A percentile compares a stretch with the other conserved stretches of the same genome.
phyloP scores from a whole-genome alignment of 2,113 vertebrate genomes.

The Meleagris gallopavo region DNA sequence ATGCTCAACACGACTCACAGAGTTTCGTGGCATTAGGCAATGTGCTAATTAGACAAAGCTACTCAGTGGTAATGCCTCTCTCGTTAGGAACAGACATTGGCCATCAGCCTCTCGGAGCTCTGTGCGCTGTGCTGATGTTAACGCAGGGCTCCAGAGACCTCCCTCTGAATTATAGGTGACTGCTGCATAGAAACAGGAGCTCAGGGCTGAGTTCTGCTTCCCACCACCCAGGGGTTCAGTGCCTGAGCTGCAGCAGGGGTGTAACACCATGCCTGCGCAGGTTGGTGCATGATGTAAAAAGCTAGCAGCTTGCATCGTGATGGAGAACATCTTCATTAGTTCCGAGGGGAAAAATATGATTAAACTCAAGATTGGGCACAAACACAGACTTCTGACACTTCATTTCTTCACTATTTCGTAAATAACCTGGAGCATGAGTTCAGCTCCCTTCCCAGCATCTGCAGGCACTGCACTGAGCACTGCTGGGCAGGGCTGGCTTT shows the following conservation, averaged over 20 bases:
- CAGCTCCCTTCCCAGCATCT: background rate
- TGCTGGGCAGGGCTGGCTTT: background rate
- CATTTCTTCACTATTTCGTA: too few species aligned
- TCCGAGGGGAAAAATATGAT: background rate
- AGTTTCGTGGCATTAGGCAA: background rate
- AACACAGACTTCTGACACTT: background rate
- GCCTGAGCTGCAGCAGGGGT: too few species aligned
- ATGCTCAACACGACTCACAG: fast-evolving
- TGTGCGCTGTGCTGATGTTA: background rate
- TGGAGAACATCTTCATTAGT: background rate
- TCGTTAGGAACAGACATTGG: background rate
- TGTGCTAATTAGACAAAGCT: background rate
- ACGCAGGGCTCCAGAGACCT: background rate
- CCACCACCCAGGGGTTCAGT: too few species aligned
- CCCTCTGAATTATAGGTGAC: background rate
- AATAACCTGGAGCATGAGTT: too few species aligned
- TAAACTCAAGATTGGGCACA: background rate
- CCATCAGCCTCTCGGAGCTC: background rate
- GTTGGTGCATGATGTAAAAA: background rate
- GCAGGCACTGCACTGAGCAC: too few species aligned
- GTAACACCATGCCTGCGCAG: background rate
- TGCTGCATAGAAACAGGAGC: background rate
- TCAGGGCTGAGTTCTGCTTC: background rate
- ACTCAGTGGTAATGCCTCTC: too few species aligned
- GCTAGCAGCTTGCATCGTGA: background rate